A percentile compares a stretch with the other conserved stretches of the same genome.
Evolutionary conservation across 2,797 vertebrate species (phyloP).

Genomic region (Orientallactaga sibirica): DNA sequence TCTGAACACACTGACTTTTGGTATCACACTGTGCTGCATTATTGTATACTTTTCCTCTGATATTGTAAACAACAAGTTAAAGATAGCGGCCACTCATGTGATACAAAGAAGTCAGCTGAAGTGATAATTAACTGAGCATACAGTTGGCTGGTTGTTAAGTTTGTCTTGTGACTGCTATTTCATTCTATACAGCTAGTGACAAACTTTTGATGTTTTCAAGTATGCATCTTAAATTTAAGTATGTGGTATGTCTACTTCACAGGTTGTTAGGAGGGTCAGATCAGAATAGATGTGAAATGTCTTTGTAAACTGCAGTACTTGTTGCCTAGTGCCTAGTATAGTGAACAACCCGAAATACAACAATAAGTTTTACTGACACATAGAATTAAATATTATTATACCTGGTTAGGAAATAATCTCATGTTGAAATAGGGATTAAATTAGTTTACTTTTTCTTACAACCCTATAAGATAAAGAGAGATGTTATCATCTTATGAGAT

Average conservation of each 20-base stretch:
- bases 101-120: slow-evolving; percentile 35
- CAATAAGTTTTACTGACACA: neutral
- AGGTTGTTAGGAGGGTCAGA: neutral
- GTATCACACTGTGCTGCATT: neutral
- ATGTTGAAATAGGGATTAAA: neutral
- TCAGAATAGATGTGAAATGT: neutral
- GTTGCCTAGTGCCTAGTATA: neutral
- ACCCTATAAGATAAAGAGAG: neutral
- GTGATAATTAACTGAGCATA: neutral
- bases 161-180: neutral
- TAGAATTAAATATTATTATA: neutral
- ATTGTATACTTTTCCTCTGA: neutral
- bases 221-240: neutral
- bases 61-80: neutral
- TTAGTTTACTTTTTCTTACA: neutral
- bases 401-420: neutral
- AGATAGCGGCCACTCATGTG: neutral
- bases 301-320: neutral
- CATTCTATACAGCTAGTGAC: neutral
- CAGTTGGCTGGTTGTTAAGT: neutral
- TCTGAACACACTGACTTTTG: neutral
- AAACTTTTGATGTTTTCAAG: slow-evolving; percentile 11
- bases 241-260: neutral
- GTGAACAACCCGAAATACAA: neutral
- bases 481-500: neutral